These are phyloP conservation scores for Tetraneura akinire DNA, from an alignment of 1,140 invertebrate species.

Conservation along the genomic window DNA sequence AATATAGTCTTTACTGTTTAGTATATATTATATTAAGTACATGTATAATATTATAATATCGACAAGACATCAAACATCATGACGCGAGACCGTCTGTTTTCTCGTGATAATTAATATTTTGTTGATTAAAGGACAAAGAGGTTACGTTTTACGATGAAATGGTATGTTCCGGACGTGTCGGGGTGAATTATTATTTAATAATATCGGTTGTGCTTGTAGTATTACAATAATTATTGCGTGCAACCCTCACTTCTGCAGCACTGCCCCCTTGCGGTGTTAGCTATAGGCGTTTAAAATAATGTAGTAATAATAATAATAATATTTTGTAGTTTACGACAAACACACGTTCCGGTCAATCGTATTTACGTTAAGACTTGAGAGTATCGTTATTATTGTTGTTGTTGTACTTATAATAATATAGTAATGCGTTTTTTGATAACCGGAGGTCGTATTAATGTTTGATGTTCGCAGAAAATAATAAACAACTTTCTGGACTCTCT, in stretches of 20 bases:
- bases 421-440: too few relatives aligned
- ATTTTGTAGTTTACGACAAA: too few relatives aligned
- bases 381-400: too few relatives aligned
- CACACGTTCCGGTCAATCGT: background rate
- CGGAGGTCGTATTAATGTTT: too few relatives aligned
- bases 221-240: background rate
- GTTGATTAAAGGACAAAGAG: background rate
- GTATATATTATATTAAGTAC: too few relatives aligned
- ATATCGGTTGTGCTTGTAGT: background rate
- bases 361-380: background rate
- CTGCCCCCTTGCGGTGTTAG: background rate
- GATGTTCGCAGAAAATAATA: too few relatives aligned
- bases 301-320: background rate
- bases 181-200: background rate
- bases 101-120: slow-evolving; percentile 12
- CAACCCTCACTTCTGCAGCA: background rate
- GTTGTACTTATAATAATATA: too few relatives aligned
- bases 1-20: too few relatives aligned
- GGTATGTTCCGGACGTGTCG: background rate
- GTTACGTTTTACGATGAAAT: background rate
- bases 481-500: too few relatives aligned
- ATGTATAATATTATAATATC: too few relatives aligned
- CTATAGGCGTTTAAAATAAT: background rate
- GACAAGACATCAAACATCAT: background rate
- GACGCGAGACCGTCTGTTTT: background rate